Base-by-base conservation (phyloP, 2,888 invertebrate genomes). In the Euproctis similis region DNA sequence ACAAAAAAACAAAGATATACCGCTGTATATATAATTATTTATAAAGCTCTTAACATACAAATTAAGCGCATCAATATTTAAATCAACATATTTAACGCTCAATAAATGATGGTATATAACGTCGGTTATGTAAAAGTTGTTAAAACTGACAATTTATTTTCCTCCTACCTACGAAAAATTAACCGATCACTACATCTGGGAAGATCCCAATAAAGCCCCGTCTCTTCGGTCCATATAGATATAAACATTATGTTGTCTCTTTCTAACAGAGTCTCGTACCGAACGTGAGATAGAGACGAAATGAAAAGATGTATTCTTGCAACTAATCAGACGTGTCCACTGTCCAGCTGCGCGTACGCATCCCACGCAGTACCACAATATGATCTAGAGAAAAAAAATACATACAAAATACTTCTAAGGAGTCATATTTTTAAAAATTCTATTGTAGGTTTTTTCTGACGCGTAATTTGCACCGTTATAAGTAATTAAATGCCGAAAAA, bases 311-410 rank as follows among this genome's bases (percentile, higher is more conserved):
- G 71, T 69, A 68, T 70, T 66, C 60, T 60, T 70, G 63, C 56
- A 65, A 53, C 80, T 78, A 81, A 82, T 82, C 62, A 80, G 58
- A 68, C 82, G 80, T 81, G 67, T 77, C 82, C 69, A 72, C 66
- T 77, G 72, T 77, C 81, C 73, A 58, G 58, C 41, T 56, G 63
- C 72, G 74, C 66, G 46, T 55, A 64, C 72, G 75, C 78, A 77
- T 77, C 75, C 46, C 38, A 46, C 36, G n/a, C n/a, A n/a, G n/a
- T n/a, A n/a, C n/a, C n/a, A n/a, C n/a, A n/a, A n/a, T n/a, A n/a
- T n/a, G n/a, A 16, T 5, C 16, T 16, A 16, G 7, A 16, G 16
- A 4, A 5, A 16, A 4, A 7, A 16, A 16, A 16, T 16, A 16
- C 7, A 4, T 16, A 4, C 4, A 16, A 5, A 16, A 16, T 16